A percentile compares a stretch with the other conserved stretches of the same genome.
These are phyloP conservation scores for Quadriops clusia DNA, from an alignment of 2,888 invertebrate genomes.

Conservation along the genomic window DNA sequence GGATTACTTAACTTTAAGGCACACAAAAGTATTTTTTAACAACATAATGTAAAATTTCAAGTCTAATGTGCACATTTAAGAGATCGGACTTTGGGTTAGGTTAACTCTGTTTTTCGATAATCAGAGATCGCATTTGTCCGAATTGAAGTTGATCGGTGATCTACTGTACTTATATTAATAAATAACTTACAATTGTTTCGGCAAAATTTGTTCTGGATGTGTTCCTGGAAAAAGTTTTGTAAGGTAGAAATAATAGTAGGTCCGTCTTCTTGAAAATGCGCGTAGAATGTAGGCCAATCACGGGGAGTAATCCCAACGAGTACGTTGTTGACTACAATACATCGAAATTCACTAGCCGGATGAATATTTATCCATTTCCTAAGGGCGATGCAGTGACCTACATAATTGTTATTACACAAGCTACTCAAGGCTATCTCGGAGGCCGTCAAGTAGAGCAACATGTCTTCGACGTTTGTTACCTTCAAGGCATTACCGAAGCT, in stretches of 20 bases:
- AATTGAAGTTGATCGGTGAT: no score
- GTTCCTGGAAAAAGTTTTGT: conserved; percentile 24
- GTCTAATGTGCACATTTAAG: no score
- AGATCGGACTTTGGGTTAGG: no score
- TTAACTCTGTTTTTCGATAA: no score
- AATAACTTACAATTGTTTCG: conserved; percentile 25
- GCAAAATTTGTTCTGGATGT: conserved; percentile 25
- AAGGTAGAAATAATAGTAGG: conserved; percentile 26
- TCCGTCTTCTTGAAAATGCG: conserved; percentile 30
- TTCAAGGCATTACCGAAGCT: conserved; percentile 30
- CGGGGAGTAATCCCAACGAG: conserved; percentile 30
- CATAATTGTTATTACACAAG: conserved; percentile 23
- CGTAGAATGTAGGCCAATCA: conserved; percentile 34
- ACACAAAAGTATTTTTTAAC: no score
- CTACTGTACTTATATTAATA: conserved; percentile 3
- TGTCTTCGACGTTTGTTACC: conserved; percentile 27
- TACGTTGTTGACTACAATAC: conserved; percentile 31
- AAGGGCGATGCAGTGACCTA: conserved; percentile 27
- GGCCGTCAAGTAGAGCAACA: conserved; percentile 27
- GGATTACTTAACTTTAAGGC: no score
- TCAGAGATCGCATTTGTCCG: no score
- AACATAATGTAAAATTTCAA: no score
- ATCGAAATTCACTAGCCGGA: conserved; percentile 33
- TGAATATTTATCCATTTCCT: conserved; percentile 32
- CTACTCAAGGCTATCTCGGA: conserved; percentile 29